phyloP scores from a whole-genome alignment of 1,140 invertebrate genomes.

The Megathymus violae region DNA sequence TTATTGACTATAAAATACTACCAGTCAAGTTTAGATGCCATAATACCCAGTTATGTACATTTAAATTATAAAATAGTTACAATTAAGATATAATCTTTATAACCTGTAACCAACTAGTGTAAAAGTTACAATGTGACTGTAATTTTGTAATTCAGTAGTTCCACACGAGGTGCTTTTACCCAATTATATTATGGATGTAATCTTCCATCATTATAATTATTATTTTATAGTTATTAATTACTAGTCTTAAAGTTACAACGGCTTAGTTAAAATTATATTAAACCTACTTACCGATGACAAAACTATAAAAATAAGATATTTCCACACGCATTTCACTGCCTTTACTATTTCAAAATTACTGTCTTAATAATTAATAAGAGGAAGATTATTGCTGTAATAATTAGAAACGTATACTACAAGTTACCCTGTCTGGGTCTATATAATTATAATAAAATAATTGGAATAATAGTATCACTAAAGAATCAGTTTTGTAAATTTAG shows the following conservation, averaged over 20 bases:
- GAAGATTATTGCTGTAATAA: constrained; percentile 18
- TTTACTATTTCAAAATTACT: constrained; percentile 16
- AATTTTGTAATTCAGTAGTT: constrained; percentile 59
- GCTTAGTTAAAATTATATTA: constrained; percentile 36
- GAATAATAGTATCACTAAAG: background rate
- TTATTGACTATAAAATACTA: background rate
- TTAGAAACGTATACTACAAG: constrained; percentile 26
- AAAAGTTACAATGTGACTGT: constrained; percentile 60
- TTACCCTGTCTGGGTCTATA: constrained; percentile 27
- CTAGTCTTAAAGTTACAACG: constrained; percentile 51
- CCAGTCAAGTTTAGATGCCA: constrained; percentile 42
- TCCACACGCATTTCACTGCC: constrained; percentile 3
- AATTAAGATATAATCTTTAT: constrained; percentile 13
- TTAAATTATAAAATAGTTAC: constrained; percentile 15
- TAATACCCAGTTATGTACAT: constrained; percentile 39
- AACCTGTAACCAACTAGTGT: constrained; percentile 51
- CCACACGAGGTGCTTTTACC: constrained; percentile 60
- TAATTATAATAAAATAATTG: constrained; percentile 4
- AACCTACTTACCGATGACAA: constrained; percentile 6
- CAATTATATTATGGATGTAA: constrained; percentile 47
- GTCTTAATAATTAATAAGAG: constrained; percentile 8
- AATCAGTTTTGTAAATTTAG: background rate
- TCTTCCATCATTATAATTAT: constrained; percentile 44
- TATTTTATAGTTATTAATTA: constrained; percentile 26
- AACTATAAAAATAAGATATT: background rate